These are phyloP conservation scores for Spialia ferax DNA, from an alignment of 2,888 invertebrate species.

Conservation along the genomic window DNA sequence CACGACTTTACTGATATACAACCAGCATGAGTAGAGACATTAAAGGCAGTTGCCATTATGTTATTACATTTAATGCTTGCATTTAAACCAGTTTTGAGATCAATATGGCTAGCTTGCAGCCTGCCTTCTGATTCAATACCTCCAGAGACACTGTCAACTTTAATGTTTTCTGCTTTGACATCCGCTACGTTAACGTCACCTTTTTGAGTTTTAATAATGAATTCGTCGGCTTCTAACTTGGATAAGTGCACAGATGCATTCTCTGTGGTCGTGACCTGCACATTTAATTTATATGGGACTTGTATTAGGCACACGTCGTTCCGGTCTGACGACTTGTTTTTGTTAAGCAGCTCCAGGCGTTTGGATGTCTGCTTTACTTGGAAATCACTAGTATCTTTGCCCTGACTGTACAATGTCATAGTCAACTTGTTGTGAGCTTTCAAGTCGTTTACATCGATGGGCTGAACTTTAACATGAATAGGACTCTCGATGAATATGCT, in stretches of 20 bases:
- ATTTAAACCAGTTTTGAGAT: slow-evolving; percentile 73
- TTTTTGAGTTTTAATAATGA: slow-evolving; percentile 77
- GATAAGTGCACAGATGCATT: slow-evolving; percentile 74
- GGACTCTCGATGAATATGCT: slow-evolving; percentile 83
- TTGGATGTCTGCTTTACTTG: slow-evolving; percentile 81
- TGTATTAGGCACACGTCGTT: slow-evolving; percentile 80
- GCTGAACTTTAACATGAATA: slow-evolving; percentile 80
- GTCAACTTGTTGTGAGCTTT: slow-evolving; percentile 77
- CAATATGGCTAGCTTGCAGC: slow-evolving; percentile 72
- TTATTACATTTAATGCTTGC: slow-evolving; percentile 75
- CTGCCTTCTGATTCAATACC: slow-evolving; percentile 68
- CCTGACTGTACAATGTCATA: slow-evolving; percentile 79
- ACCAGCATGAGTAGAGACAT: slow-evolving; percentile 74
- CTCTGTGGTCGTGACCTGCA: slow-evolving; percentile 76
- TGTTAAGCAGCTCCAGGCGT: slow-evolving; percentile 76
- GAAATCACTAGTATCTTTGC: slow-evolving; percentile 76
- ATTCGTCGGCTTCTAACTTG: slow-evolving; percentile 77
- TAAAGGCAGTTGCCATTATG: slow-evolving; percentile 74
- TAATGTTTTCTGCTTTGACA: slow-evolving; percentile 75
- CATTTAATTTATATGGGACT: slow-evolving; percentile 80
- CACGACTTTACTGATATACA: slow-evolving; percentile 77
- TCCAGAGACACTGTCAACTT: slow-evolving; percentile 73
- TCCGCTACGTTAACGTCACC: slow-evolving; percentile 69
- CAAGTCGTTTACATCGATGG: slow-evolving; percentile 78
- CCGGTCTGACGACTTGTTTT: slow-evolving; percentile 70